phyloP scores from a whole-genome alignment of 2,888 invertebrate genomes.

The Schizaphis graminum region DNA sequence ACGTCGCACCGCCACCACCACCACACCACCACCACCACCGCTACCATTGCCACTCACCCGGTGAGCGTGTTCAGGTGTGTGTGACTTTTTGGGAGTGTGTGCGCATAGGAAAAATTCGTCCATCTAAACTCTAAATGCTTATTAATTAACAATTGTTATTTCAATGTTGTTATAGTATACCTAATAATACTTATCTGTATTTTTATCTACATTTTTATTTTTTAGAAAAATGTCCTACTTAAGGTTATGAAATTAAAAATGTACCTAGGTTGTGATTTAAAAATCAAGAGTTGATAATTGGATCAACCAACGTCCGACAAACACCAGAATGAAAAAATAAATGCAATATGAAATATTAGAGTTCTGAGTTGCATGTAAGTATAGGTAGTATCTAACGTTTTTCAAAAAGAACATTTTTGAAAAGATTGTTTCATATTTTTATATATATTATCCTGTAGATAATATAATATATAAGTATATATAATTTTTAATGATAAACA shows the following conservation, averaged over 20 bases:
- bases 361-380: not conserved
- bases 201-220: not conserved
- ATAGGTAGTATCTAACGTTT: not conserved
- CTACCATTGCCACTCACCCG: not conserved
- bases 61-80: not conserved
- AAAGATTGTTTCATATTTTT: not conserved
- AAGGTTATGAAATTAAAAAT: not conserved
- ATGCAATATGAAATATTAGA: not conserved
- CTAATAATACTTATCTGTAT: not conserved
- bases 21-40: not conserved
- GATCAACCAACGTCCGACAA: not conserved
- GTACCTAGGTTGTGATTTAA: not conserved
- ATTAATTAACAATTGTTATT: not conserved
- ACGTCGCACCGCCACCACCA: not conserved
- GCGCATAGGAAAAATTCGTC: not conserved
- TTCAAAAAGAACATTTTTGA: not conserved
- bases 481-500: not conserved
- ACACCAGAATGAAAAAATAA: not conserved
- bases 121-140: not conserved
- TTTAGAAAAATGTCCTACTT: not conserved
- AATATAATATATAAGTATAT: not conserved
- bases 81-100: too few relatives aligned
- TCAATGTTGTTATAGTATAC: too few relatives aligned
- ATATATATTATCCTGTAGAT: not conserved
- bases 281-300: not conserved